Evolutionary conservation across 2,888 invertebrate genomes (phyloP).

Genomic region (Adelognathus sp.): DNA sequence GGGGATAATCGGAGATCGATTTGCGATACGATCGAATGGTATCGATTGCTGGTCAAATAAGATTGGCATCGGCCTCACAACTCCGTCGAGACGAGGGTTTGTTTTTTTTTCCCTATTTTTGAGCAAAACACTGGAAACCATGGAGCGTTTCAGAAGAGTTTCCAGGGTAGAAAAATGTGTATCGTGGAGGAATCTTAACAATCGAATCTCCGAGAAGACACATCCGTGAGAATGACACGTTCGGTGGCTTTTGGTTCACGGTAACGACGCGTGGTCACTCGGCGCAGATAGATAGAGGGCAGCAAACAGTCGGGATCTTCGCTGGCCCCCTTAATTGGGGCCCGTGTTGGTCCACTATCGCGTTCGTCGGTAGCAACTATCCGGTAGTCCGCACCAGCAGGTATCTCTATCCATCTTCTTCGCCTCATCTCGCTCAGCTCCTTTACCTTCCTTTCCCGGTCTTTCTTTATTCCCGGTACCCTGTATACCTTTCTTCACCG

Average conservation of each 20-base stretch:
- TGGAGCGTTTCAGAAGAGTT: constrained; percentile 3
- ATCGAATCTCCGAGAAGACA: constrained; percentile 73
- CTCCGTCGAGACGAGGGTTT: constrained; percentile 6
- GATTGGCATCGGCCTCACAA: constrained; percentile 33
- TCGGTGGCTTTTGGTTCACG: constrained; percentile 64
- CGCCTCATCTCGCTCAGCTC: constrained; percentile 18
- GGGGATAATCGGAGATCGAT: constrained; percentile 12
- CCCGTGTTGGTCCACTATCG: constrained; percentile 76
- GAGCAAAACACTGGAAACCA: not conserved
- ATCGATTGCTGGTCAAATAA: constrained; percentile 31
- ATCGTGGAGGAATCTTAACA: constrained; percentile 78
- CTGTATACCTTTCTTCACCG: constrained; percentile 7
- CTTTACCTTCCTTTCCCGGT: not conserved
- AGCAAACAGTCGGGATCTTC: constrained; percentile 41
- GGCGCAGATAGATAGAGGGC: constrained; percentile 67
- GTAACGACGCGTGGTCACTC: constrained; percentile 60
- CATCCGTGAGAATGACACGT: constrained; percentile 75
- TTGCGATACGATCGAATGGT: not conserved
- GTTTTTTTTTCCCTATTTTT: not conserved
- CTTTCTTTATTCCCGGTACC: constrained; percentile 31
- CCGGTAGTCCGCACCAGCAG: constrained; percentile 67
- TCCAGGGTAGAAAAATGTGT: constrained; percentile 34
- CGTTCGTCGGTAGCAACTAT: constrained; percentile 69
- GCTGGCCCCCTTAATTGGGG: constrained; percentile 77
- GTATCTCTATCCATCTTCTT: constrained; percentile 63